Evolutionary conservation across 2,113 vertebrate genomes (phyloP).

Genomic region (Eretmochelys imbricata): DNA sequence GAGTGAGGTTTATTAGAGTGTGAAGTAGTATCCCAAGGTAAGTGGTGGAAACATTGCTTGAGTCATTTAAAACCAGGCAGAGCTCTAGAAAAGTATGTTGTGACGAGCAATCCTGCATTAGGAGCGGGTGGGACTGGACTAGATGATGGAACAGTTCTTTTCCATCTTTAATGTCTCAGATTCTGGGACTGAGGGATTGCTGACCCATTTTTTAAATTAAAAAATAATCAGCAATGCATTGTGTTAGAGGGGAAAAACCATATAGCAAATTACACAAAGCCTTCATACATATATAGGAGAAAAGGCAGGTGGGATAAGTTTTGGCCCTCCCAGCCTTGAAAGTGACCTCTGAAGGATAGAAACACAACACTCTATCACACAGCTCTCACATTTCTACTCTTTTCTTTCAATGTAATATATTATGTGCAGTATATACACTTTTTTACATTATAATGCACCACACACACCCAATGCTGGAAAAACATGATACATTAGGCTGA

Average conservation of each 20-base stretch:
- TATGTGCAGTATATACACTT: slow-evolving; percentile 17
- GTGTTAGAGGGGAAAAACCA: background rate
- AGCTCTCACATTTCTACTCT: background rate
- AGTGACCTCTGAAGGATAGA: slow-evolving; percentile 14
- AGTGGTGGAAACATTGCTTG: background rate
- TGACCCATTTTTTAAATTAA: slow-evolving; percentile 10
- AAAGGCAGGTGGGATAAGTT: slow-evolving; percentile 4
- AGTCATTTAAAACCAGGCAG: background rate
- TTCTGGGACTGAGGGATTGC: background rate
- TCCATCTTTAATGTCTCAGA: background rate
- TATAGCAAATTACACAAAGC: background rate
- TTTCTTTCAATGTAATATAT: background rate
- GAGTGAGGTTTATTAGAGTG: background rate
- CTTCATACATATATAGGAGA: background rate
- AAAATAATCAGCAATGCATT: slow-evolving; percentile 19
- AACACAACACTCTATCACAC: background rate
- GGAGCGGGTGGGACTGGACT: background rate
- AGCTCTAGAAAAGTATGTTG: background rate
- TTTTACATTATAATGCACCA: slow-evolving; percentile 39
- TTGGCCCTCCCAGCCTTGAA: slow-evolving; percentile 23
- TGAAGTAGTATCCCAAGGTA: background rate
- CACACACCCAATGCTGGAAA: background rate
- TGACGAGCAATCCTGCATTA: background rate
- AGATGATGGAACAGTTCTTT: background rate
- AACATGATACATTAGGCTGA: background rate